Percentiles rank a stretch among this genome's conserved stretches.
phyloP scores from a whole-genome alignment of 23 tunicate species.

The Aplidium turbinatum region DNA sequence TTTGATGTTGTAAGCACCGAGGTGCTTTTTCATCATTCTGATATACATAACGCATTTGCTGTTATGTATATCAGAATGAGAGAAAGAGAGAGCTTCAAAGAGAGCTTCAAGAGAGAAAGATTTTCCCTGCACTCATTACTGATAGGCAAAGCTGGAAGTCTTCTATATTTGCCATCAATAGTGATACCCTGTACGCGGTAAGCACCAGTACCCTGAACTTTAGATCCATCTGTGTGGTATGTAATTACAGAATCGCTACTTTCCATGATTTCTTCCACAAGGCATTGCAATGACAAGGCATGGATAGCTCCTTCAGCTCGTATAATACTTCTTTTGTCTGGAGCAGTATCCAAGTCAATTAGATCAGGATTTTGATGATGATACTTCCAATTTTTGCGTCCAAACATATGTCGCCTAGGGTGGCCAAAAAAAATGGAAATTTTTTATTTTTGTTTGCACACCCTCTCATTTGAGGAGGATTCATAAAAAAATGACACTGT shows the following conservation, averaged over 20 bases:
- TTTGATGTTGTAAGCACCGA: too few relatives aligned
- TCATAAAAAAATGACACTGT: too few relatives aligned
- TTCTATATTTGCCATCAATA: neutral
- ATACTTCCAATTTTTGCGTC: neutral
- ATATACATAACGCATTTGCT: too few relatives aligned
- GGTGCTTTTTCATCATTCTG: too few relatives aligned
- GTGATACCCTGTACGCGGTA: constrained; percentile 1
- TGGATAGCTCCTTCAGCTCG: constrained; percentile 9
- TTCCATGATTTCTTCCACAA: constrained; percentile 10
- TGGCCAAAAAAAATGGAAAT: too few relatives aligned
- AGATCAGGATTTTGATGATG: neutral
- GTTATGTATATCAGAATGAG: too few relatives aligned
- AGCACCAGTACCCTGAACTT: constrained; percentile 3
- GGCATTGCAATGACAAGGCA: neutral
- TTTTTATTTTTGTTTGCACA: too few relatives aligned
- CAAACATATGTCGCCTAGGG: too few relatives aligned
- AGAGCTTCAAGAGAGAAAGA: neutral
- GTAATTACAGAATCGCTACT: constrained; percentile 8
- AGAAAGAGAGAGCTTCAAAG: too few relatives aligned
- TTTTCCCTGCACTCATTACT: constrained; percentile 6
- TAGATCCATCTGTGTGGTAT: neutral
- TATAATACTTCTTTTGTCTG: neutral
- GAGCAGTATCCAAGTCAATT: constrained; percentile 2
- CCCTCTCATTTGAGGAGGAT: too few relatives aligned
- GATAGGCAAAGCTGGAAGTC: constrained; percentile 9